Evolutionary conservation across 2,797 vertebrate genomes (phyloP).

Genomic region (Cirrhinus molitorella): DNA sequence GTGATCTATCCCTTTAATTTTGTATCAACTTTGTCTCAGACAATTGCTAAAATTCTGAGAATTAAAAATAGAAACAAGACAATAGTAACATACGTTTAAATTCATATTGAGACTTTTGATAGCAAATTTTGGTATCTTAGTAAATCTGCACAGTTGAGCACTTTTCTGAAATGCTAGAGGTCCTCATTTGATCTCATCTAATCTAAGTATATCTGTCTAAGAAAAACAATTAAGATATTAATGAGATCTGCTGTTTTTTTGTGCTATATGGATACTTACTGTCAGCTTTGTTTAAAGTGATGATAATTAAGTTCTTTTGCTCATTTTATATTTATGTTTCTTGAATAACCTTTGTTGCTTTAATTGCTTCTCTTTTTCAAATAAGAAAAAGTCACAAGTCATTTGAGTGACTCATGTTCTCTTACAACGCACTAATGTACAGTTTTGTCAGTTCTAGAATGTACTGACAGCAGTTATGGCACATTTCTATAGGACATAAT

Average conservation of each 20-base stretch:
- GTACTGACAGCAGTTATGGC: background rate
- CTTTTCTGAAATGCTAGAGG: background rate
- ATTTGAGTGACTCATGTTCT: conserved; percentile 18
- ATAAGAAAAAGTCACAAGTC: conserved; percentile 11
- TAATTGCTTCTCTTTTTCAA: conserved; percentile 9
- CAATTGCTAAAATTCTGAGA: background rate
- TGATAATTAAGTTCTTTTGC: background rate
- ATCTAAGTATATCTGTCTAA: background rate
- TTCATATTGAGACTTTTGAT: background rate
- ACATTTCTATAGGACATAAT: background rate
- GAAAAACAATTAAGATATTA: background rate
- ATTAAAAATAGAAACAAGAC: background rate
- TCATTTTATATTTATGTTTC: background rate
- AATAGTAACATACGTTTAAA: background rate
- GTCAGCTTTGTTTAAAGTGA: background rate
- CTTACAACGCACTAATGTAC: background rate
- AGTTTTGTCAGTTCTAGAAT: background rate
- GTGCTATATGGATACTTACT: background rate
- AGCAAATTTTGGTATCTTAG: background rate
- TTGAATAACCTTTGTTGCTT: background rate
- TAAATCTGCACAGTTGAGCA: background rate
- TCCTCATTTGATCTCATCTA: background rate
- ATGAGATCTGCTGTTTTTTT: background rate
- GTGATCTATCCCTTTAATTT: too few species aligned
- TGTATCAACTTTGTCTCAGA: background rate